Evolutionary conservation across 92 coral and sea anemone genomes (phyloP).

Genomic region (Actinostola sp.): DNA sequence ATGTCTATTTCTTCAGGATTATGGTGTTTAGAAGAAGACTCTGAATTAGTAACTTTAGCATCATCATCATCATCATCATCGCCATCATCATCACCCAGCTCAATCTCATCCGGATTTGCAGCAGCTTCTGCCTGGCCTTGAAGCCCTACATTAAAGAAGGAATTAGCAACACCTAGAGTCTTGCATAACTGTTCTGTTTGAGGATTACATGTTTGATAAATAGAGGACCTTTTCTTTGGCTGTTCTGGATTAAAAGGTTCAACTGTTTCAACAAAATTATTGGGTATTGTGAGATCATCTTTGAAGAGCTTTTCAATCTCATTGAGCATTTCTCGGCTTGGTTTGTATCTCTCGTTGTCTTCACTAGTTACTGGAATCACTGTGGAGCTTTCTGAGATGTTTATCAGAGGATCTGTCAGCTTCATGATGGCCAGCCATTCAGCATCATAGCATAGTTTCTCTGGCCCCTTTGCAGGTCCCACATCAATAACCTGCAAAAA

Average conservation of each 20-base stretch:
- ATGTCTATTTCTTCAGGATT: conserved; percentile 67
- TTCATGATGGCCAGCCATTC: conserved; percentile 92
- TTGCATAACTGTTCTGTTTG: conserved; percentile 82
- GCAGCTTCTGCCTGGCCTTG: conserved; percentile 24
- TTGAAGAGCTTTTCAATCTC: conserved; percentile 61
- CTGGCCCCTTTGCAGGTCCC: conserved; percentile 76
- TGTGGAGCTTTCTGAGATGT: conserved; percentile 50
- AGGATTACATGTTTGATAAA: conserved; percentile 50
- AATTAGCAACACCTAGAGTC: conserved; percentile 76
- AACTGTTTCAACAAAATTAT: conserved; percentile 73
- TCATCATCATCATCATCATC: background rate
- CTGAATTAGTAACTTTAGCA: background rate
- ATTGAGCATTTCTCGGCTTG: conserved; percentile 53
- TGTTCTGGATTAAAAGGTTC: conserved; percentile 65
- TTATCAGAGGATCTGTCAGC: conserved; percentile 72
- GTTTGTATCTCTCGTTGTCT: conserved; percentile 61
- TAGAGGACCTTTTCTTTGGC: conserved; percentile 55
- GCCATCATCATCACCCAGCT: conserved; percentile 3
- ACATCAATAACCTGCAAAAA: conserved; percentile 87
- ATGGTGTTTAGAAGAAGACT: background rate
- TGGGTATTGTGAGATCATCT: conserved; percentile 62
- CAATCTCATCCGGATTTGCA: conserved; percentile 88
- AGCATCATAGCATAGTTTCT: conserved; percentile 80
- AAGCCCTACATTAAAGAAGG: conserved; percentile 47
- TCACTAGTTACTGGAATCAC: conserved; percentile 56